Base-by-base conservation (phyloP, 1,140 invertebrate genomes). In the Diploscapter pachys region DNA sequence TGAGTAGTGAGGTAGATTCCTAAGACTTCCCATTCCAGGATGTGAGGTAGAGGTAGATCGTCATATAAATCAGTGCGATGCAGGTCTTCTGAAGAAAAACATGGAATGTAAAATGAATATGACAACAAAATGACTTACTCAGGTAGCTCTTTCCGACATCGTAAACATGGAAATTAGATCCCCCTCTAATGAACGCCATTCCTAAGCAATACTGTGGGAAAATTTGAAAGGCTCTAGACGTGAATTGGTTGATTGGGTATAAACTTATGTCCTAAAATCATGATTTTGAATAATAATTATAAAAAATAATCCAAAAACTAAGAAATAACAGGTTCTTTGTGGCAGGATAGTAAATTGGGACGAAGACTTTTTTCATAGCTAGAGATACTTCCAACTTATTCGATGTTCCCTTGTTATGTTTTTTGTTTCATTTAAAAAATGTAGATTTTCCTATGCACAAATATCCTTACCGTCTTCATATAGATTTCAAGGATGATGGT, bases 191-290 rank as follows among this genome's bases (percentile, higher is more conserved):
- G 13, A 84, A 77, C 2, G 79, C 80, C n/a, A 84, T 84, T 51
- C 82, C 90, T 4, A 93, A 86, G 77, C 90, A 90, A 86, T 92
- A 93, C 68, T 91, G 90, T 0, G 92, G 92, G 71, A 92, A 88
- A 11, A 91, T 81, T 53, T 91, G 84, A 79, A 93, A 90, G 53
- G 92, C 87, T 79, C 88, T 88, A 80, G 91, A 90, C 70, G 92
- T 84, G 11, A 83, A 50, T 11, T 52, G 70, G 64, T 85, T 72
- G 8, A 76, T 75, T 5, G 59, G 55, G 2, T 69, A 63, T 3
- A 83, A 76, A 5, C 65, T 53, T 61, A 65, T 13, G 64, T 83
- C 82, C 61, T 71, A 56, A 6, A 70, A 59, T 4, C 31, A 3
- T 31, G 1, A 31, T 31, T 31, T 31, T 31, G 31, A 31, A 31